Base-by-base conservation (phyloP, 2,888 invertebrate genomes). In the Eupithecia abbreviata region DNA sequence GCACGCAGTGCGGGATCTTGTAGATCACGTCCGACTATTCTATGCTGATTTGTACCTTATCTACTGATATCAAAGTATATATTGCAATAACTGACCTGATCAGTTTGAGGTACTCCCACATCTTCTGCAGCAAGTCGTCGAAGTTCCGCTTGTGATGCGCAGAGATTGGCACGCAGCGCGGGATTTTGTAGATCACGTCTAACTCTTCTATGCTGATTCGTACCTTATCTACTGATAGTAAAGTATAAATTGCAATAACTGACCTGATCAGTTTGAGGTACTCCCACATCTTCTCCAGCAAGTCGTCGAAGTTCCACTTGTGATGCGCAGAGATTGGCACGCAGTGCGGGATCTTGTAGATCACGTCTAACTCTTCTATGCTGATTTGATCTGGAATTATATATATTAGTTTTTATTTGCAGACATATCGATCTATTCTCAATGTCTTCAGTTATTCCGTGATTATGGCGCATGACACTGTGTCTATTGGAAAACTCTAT, bases 101-200 rank as follows among this genome's bases (percentile, higher is more conserved):
- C 13, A 99, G 96, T 89, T 97, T 97, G 77, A 99, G 95, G 89
- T 99, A 99, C 83, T 98, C 98, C 99, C 99, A 99, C 98, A 99
- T 99, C 90, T 98, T 98, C 90, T 99, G 99, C 43, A 98, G 91
- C 73, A 98, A 94, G 91, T 99, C 99, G 89, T 99, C 99, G 90
- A 99, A 99, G 92, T 99, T 99, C 99, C 99, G 99, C 89, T 98
- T 98, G 93, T 99, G 99, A 95, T 99, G 99, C 41, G 99, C 99
- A 43, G 99, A 99, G 84, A 99, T 99, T 0, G 99, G 99, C n/a
- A 99, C 99, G 89, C 99, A 99, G 92, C 99, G 99, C 0, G 99
- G 99, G 87, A 99, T 99, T 95, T 99, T 99, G 95, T 99, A 99
- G 87, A 99, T 99, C 47, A 99, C 97, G 87, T 99, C 99, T 88